Base-by-base conservation (phyloP, 2,888 invertebrate species). In the Drosophila demipolita region DNA sequence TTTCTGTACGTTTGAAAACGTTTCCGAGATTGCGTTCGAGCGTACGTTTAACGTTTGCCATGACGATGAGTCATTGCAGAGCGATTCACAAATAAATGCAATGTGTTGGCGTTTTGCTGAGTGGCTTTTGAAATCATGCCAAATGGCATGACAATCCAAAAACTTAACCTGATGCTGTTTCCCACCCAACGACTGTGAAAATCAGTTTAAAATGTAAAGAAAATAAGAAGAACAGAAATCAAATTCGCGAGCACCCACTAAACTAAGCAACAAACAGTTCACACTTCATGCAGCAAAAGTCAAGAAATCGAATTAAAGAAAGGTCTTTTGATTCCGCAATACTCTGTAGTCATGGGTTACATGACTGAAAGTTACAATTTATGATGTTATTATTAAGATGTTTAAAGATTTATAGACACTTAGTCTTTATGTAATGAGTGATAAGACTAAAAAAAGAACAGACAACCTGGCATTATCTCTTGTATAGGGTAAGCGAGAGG, bases 201-300 rank as follows among this genome's bases (percentile, higher is more conserved):
- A 78, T 75, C 67, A 70, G 54, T 42, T 54, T 60, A 49, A 68
- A 75, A 65, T 60, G 40, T 20, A 7, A 45, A 15, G 15, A 45
- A 15, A 45, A 42, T 7, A 45, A 8, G 40, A 67, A 62, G 55
- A 45, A 15, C 49, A 67, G 69, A 85, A 86, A 87, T 85, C 82
- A 83, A 85, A 83, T 84, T 73, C 74, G 58, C 83, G 62, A 66
- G 70, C 66, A 53, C 64, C 77, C 80, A 78, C 76, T 64, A 73
- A 82, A 73, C 68, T 54, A 63, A 83, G 70, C 69, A 69, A 66
- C 71, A 70, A 75, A 78, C 75, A 74, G 75, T 68, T 49, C 73
- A 68, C 79, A 72, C 67, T 60, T 55, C 35, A 53, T 54, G 52
- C 53, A 57, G 32, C 48, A 26, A 38, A 60, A 29, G 49, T 38